Evolutionary conservation across 2,113 vertebrate species (phyloP), one percentile per base, ranked within the genome.

Genomic region (Lonchura striata): DNA sequence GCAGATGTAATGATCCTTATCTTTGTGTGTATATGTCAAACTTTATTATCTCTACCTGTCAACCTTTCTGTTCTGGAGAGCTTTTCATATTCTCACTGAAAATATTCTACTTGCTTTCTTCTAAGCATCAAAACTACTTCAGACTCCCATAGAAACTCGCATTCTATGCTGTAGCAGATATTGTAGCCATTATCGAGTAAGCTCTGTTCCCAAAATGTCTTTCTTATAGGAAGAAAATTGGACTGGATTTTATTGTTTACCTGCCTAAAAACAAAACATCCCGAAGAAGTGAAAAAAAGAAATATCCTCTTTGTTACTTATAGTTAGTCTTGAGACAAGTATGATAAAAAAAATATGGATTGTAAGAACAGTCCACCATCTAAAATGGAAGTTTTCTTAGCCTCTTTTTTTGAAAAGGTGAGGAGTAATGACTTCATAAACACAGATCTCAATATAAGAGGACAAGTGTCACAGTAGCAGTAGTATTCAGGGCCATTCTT

Each of bases 21-120:
- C 95, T 75, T 77, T 56, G 52, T 75, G 52, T 0, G 2, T 86
- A 52, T 81, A 92, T 77, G 86, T 94, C 82, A 85, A 82, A 93
- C 74, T 96, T 95, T 25, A 91, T 82, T 91, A 91, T 93, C 61
- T 15, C 65, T 42, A 74, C 47, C 35, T 94, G 77, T 91, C 94
- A 92, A 49, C 14, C 49, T 82, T 88, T 72, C 30, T 88, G 39
- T 77, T 92, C 25, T n/a, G 39, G 86, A 88, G 46, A 77, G 18
- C 21, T 86, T 93, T 92, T 94, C 77, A 37, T 92, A 84, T 81
- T 89, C 39, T 96, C 44, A 56, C 80, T 68, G 69, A 91, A 93
- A 91, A 91, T 88, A 52, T 14, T 81, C 84, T 39, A 4, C 41
- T 74, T 74, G 13, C 41, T 28, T 52, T 60, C 65, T 61, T 82